Evolutionary conservation across 2,113 vertebrate genomes (phyloP).

Genomic region (Cololabis saira): DNA sequence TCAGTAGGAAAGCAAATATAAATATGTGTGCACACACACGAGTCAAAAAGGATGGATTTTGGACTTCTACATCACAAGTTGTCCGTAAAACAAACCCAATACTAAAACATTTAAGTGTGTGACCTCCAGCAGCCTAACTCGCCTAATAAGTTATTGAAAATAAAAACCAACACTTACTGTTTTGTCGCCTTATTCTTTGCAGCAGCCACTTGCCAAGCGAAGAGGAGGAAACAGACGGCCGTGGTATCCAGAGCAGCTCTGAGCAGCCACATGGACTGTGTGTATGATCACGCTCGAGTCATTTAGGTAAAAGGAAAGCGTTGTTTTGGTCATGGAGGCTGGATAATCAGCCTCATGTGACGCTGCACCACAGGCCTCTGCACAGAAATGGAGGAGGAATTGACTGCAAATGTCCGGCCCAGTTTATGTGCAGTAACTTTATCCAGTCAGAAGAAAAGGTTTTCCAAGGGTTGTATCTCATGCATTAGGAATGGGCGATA

Average conservation of each 20-base stretch:
- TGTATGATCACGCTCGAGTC: slow-evolving; percentile 55
- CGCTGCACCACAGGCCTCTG: slow-evolving; percentile 15
- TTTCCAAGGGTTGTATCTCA: too few relatives aligned
- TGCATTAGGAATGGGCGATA: too few relatives aligned
- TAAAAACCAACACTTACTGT: slow-evolving; percentile 37
- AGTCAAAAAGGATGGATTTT: too few relatives aligned
- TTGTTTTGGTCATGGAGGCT: slow-evolving; percentile 37
- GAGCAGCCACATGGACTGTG: slow-evolving; percentile 16
- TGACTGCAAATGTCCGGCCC: not conserved
- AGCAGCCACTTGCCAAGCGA: not conserved
- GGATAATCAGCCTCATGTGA: slow-evolving; percentile 76
- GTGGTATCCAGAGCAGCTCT: not conserved
- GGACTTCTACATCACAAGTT: too few relatives aligned
- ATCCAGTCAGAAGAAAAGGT: too few relatives aligned
- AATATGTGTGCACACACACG: too few relatives aligned
- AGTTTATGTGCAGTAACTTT: not conserved
- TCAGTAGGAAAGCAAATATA: slow-evolving; percentile 6
- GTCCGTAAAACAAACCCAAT: too few relatives aligned
- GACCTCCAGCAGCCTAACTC: too few relatives aligned
- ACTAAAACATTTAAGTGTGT: too few relatives aligned
- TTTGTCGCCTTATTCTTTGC: slow-evolving; percentile 4
- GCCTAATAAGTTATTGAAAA: too few relatives aligned
- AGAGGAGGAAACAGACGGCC: not conserved
- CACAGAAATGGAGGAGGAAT: not conserved
- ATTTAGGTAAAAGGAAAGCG: slow-evolving; percentile 51